Conservation (phyloP, 2,888 invertebrate species). For the Aleiodes testaceus region DNA sequence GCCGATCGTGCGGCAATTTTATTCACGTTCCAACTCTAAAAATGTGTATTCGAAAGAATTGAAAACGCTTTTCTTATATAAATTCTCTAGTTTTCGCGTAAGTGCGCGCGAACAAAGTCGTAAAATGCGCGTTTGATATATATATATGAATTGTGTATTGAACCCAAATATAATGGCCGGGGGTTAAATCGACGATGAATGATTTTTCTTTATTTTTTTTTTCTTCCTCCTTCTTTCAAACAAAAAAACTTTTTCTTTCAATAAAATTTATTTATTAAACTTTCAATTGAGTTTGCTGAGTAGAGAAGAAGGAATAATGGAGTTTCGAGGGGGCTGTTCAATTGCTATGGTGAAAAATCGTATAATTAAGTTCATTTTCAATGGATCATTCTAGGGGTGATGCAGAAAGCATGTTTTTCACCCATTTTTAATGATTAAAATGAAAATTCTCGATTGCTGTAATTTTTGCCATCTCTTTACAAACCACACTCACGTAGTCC, state of each 20-base stretch:
- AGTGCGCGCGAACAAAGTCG: constrained; percentile 22
- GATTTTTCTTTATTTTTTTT: background rate
- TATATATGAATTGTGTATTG: constrained; percentile 29
- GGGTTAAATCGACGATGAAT: constrained; percentile 20
- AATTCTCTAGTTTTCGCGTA: constrained; percentile 6
- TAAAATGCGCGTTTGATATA: constrained; percentile 14
- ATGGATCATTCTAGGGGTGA: constrained; percentile 3
- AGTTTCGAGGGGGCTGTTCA: too few species aligned
- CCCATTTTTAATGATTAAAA: background rate
- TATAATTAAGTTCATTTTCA: constrained; percentile 6
- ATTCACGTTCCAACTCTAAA: constrained; percentile 38
- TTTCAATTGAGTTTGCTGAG: background rate
- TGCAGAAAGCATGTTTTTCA: background rate
- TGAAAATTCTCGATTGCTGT: background rate
- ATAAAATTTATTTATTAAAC: background rate
- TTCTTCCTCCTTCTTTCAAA: background rate
- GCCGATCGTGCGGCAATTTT: constrained; percentile 45
- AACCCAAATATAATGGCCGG: constrained; percentile 7
- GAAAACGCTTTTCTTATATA: constrained; percentile 30
- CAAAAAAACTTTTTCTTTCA: background rate
- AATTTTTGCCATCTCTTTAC: constrained; percentile 3
- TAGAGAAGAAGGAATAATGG: too few species aligned
- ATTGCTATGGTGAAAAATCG: background rate
- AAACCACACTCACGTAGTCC: background rate
- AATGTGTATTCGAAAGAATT: constrained; percentile 27